Conservation (phyloP, 2,888 invertebrate species). For the Carabus problematicus region DNA sequence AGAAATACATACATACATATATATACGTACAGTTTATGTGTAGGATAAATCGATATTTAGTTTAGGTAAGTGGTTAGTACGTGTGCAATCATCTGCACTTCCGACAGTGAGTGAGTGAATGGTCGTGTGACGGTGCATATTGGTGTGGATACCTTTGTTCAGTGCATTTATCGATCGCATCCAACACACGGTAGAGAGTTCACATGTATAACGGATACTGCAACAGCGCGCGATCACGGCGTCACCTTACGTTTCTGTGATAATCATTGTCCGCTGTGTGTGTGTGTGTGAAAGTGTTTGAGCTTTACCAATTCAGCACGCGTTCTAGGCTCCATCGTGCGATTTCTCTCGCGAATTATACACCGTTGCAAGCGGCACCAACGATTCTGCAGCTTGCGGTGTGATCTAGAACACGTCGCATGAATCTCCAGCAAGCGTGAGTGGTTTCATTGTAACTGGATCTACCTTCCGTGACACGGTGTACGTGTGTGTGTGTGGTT, state of each 20-base stretch:
- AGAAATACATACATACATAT: neutral
- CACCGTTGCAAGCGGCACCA: neutral
- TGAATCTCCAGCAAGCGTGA: slow-evolving; percentile 9
- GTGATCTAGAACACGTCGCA: neutral
- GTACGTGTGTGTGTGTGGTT: too few species aligned
- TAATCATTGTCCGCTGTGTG: slow-evolving; percentile 16
- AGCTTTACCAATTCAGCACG: slow-evolving; percentile 4
- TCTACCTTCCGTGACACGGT: too few species aligned
- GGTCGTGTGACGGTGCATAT: slow-evolving; percentile 10
- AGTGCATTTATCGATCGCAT: slow-evolving; percentile 2
- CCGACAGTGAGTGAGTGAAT: neutral
- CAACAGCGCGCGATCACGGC: neutral
- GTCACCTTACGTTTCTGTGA: neutral
- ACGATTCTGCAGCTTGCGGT: too few species aligned
- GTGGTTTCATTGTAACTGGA: neutral
- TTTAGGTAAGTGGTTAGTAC: slow-evolving; percentile 38
- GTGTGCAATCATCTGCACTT: neutral
- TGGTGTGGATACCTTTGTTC: slow-evolving; percentile 9
- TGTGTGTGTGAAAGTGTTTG: slow-evolving; percentile 27
- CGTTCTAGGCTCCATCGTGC: neutral
- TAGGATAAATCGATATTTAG: neutral
- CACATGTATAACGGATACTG: neutral
- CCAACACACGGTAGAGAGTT: neutral
- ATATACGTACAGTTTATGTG: neutral
- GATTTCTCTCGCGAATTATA: slow-evolving; percentile 10